Evolutionary conservation across 1,140 invertebrate species (phyloP).

Genomic region (Akabosia matsudoensis): DNA sequence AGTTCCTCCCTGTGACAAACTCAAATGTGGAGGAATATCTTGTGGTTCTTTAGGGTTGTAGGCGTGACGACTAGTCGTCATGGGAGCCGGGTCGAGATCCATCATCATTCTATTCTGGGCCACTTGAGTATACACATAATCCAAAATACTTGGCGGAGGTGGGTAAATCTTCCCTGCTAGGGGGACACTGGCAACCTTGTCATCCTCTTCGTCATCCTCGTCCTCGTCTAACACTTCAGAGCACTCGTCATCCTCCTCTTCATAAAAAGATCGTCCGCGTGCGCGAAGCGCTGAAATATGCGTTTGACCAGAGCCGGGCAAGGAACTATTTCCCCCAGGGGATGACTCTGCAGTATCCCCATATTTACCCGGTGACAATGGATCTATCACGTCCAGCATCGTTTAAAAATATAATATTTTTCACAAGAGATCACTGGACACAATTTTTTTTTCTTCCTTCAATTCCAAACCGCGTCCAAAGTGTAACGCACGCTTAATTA

Average conservation of each 20-base stretch:
- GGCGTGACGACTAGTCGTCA: background rate
- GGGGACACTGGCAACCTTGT: background rate
- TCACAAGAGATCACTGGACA: background rate
- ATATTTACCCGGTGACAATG: background rate
- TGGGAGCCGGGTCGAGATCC: slow-evolving; percentile 24
- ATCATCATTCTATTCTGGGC: background rate
- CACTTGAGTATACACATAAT: background rate
- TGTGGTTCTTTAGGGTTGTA: background rate
- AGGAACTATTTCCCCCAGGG: background rate
- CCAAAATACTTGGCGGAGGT: background rate
- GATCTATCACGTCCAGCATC: slow-evolving; percentile 15
- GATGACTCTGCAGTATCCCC: background rate
- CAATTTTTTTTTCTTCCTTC: background rate
- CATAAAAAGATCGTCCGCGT: background rate
- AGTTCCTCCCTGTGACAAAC: slow-evolving; percentile 25
- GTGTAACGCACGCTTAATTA: no score
- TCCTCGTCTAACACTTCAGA: background rate
- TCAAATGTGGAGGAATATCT: slow-evolving; percentile 33
- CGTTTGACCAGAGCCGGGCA: background rate
- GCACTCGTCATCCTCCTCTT: background rate
- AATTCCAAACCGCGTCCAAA: background rate
- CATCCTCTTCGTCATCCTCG: slow-evolving; percentile 9
- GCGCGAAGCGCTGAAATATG: background rate
- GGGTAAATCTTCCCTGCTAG: background rate
- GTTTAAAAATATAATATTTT: background rate